Base-by-base conservation (phyloP, 2,888 invertebrate genomes). In the Spodoptera picta region DNA sequence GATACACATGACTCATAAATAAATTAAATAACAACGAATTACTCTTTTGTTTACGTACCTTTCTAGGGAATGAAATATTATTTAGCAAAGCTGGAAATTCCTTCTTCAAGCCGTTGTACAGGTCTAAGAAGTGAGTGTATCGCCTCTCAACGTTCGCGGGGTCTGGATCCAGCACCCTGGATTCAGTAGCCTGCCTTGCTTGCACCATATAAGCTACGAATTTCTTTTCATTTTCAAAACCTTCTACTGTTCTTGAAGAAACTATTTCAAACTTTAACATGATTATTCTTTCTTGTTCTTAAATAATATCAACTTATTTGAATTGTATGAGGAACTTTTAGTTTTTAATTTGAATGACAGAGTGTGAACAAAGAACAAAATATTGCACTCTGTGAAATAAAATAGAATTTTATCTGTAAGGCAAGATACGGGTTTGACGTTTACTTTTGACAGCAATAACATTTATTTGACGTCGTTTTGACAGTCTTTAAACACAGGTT, bases 121-220 rank as follows among this genome's bases (percentile, higher is more conserved):
- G 90, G 67, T 95, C 95, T 55, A 96, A 90, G 85, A 97, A 97
- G 79, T 97, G 96, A 7, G 97, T 97, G 85, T 97, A 97, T 75
- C 97, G 94, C 56, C 97, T 91, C 81, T 97, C 96, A 52, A 97
- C 96, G 66, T 95, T 95, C 0, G 95, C 96, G 19, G 97, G 96
- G 71, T 96, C 95, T 43, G 93, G 87, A 87, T 97, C 97, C 69
- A 86, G 90, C 14, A 82, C 75, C 3, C 80, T 81, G 4, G 83
- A 74, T 72, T 87, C 92, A 19, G 92, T 90, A n/a, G 95, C 95
- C 81, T 95, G 96, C 45, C 96, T 91, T 42, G 96, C 95, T 85
- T 95, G 96, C 57, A 97, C 83, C 83, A 96, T 96, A 74, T 97
- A 97, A 0, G 96, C 95, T 9, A 97, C 97, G 89, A 95, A 96